Evolutionary conservation across 2,888 invertebrate species (phyloP), one percentile per base, ranked within the genome.

Genomic region (Eupithecia centaureata): DNA sequence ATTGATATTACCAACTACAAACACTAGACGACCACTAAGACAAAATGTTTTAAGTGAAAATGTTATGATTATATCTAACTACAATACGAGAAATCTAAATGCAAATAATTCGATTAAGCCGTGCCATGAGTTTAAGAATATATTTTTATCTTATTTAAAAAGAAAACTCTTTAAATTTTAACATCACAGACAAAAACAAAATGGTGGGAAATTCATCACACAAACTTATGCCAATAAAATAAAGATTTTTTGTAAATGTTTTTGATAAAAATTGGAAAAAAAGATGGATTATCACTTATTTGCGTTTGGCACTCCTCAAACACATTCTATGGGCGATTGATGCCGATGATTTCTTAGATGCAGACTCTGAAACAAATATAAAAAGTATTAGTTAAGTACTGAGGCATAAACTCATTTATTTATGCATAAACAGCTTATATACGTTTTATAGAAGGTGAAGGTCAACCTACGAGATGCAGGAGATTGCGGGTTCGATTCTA

Each of bases 221-320:
- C 71, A 59, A 66, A 60, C 62, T 22, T 51, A 61, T 35, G n/a
- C 27, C 30, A 35, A 52, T 63, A 66, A 22, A 27, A 35, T 25
- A 57, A n/a, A 33, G 35, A 54, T 54, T 42, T 51, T 56, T 30
- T 42, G 42, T 56, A 54, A 64, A 62, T 54, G 7, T 32, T 60
- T 61, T 60, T 62, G 64, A 62, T 54, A 56, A 60, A 67, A 61
- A 60, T 25, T 62, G 61, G n/a, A 10, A 59, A 22, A 42, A 51
- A 66, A 18, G 25, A 58, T 61, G 18, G 25, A 54, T 28, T 22
- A 51, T 67, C 74, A 79, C 61, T 83, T 85, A 71, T 65, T 82
- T 83, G 61, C 89, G 87, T 68, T 82, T 86, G 74, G 88, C 87
- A 76, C 92, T 92, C 57, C 92, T 82, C 52, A 92, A 73, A 27